A percentile compares a stretch with the other conserved stretches of the same genome.
phyloP scores from a whole-genome alignment of 2,888 invertebrate species.

The Harmothoe impar region DNA sequence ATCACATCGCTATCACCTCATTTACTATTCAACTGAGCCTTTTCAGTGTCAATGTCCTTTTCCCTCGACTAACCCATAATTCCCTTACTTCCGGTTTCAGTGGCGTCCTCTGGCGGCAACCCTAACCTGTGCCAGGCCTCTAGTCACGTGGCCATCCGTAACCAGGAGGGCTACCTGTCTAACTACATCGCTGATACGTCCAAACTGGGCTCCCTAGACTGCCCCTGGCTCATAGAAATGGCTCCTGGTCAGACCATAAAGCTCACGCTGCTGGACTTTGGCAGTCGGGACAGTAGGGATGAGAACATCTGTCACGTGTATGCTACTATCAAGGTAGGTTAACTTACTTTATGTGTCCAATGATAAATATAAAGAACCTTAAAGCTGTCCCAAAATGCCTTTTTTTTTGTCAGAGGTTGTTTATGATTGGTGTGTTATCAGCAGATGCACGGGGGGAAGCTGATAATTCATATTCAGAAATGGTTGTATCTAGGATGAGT shows the following conservation, averaged over 20 bases:
- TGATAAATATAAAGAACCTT: too few relatives aligned
- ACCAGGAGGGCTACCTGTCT: conserved; percentile 67
- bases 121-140: conserved; percentile 66
- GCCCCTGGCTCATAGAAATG: conserved; percentile 69
- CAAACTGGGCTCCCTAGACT: conserved; percentile 66
- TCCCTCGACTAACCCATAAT: too few relatives aligned
- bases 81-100: conserved; percentile 64
- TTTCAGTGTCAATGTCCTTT: too few relatives aligned
- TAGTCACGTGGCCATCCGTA: conserved; percentile 62
- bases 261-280: conserved; percentile 67
- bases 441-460: too few relatives aligned
- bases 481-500: too few relatives aligned
- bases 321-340: conserved; percentile 54
- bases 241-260: conserved; percentile 66
- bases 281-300: not conserved
- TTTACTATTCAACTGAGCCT: too few relatives aligned
- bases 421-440: too few relatives aligned
- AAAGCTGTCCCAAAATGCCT: too few relatives aligned
- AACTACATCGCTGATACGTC: conserved; percentile 67
- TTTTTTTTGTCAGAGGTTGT: too few relatives aligned
- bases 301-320: conserved; percentile 55
- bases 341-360: not conserved
- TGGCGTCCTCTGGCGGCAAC: conserved; percentile 64
- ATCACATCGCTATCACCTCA: too few relatives aligned
- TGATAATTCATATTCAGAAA: too few relatives aligned